These are phyloP conservation scores for Chroicocephalus ridibundus DNA, from an alignment of 2,113 vertebrate genomes.

Conservation along the genomic window DNA sequence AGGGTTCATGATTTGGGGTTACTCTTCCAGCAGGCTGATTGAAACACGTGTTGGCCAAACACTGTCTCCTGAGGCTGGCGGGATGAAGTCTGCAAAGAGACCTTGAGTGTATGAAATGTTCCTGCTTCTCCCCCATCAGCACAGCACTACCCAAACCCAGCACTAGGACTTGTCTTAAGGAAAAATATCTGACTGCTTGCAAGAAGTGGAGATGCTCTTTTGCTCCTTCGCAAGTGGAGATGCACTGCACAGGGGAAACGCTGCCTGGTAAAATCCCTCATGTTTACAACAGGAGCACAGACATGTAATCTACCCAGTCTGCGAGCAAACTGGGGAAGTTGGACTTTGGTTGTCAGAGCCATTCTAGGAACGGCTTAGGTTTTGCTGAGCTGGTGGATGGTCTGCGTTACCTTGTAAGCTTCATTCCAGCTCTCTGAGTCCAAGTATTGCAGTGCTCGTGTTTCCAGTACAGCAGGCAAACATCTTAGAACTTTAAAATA, in stretches of 20 bases:
- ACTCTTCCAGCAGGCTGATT: not conserved
- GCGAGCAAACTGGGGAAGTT: not conserved
- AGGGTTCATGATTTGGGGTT: not conserved
- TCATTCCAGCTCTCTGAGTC: not conserved
- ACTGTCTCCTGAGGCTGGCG: not conserved
- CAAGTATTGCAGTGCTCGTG: not conserved
- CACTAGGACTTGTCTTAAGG: not conserved
- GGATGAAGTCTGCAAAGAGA: not conserved
- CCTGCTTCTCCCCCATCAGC: not conserved
- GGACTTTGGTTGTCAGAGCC: not conserved
- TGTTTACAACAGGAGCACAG: not conserved
- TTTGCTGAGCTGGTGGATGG: not conserved
- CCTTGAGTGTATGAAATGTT: not conserved
- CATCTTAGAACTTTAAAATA: not conserved
- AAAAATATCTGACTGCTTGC: not conserved
- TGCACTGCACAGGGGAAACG: not conserved
- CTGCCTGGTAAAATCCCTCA: not conserved
- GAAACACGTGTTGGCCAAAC: not conserved
- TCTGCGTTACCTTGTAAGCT: not conserved
- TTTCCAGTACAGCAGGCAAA: not conserved
- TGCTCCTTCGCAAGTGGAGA: not conserved
- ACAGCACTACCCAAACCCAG: not conserved
- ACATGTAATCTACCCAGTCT: not conserved
- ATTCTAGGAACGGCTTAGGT: not conserved
- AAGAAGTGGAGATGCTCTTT: not conserved